These are phyloP conservation scores for Noturus placidus DNA, from an alignment of 2,113 vertebrate species.

Conservation along the genomic window DNA sequence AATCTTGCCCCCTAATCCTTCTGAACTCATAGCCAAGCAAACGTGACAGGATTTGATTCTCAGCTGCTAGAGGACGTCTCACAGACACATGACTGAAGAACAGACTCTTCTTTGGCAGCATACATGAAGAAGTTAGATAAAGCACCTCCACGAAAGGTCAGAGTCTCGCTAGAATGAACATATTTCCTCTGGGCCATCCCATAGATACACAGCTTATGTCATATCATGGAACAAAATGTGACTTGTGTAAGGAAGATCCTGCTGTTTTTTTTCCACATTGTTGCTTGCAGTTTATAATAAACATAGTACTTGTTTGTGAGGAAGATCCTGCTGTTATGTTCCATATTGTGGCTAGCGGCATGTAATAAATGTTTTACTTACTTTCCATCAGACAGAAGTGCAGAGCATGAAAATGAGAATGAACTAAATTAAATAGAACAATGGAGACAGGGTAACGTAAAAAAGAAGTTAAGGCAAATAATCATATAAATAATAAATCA, in stretches of 20 bases:
- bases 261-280: slow-evolving; percentile 27
- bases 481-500: slow-evolving; percentile 6
- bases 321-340: neutral
- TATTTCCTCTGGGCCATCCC: slow-evolving; percentile 13
- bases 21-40: slow-evolving; percentile 37
- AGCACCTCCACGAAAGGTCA: slow-evolving; percentile 42
- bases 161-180: slow-evolving; percentile 2
- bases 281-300: slow-evolving; percentile 22
- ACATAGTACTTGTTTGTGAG: slow-evolving; percentile 19
- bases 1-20: slow-evolving; percentile 44
- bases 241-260: slow-evolving; percentile 6
- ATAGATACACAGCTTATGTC: slow-evolving; percentile 17
- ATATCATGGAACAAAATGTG: neutral
- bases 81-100: slow-evolving; percentile 30
- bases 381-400: slow-evolving; percentile 20
- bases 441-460: neutral
- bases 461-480: neutral
- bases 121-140: slow-evolving; percentile 39
- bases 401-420: slow-evolving; percentile 36
- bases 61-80: slow-evolving; percentile 12
- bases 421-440: slow-evolving; percentile 30
- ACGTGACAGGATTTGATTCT: slow-evolving; percentile 46
- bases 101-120: slow-evolving; percentile 1
- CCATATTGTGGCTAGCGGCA: neutral
- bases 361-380: slow-evolving; percentile 27